Conservation (phyloP, 2,888 invertebrate species). For the Rhagonycha lutea region DNA sequence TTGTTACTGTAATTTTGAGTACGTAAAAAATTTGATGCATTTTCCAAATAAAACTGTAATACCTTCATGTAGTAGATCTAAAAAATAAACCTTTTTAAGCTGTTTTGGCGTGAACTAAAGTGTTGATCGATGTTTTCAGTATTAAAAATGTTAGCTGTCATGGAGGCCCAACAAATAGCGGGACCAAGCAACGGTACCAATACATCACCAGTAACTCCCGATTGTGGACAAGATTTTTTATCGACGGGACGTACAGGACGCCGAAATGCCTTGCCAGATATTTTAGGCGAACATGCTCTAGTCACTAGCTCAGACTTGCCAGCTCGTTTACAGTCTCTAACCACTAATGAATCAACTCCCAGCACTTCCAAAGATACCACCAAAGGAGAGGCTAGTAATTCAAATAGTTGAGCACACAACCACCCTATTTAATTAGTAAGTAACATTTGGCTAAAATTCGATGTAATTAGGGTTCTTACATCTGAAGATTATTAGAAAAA, state of each 20-base stretch:
- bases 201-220: conserved; percentile 29
- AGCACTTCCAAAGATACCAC: conserved; percentile 34
- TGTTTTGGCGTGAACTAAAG: neutral
- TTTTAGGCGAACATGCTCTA: conserved; percentile 73
- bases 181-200: conserved; percentile 38
- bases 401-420: conserved; percentile 38
- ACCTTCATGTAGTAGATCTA: neutral
- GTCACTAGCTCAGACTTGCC: conserved; percentile 79
- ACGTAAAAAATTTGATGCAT: neutral
- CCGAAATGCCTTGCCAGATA: conserved; percentile 86
- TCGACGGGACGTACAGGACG: conserved; percentile 85
- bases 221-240: conserved; percentile 67
- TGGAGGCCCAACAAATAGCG: conserved; percentile 50
- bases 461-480: neutral
- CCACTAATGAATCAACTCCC: conserved; percentile 60
- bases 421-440: neutral
- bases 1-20: neutral
- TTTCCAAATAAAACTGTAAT: neutral
- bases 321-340: conserved; percentile 71
- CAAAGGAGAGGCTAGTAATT: conserved; percentile 32
- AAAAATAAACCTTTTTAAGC: neutral
- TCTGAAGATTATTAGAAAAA: neutral
- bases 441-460: neutral
- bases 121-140: conserved; percentile 37
- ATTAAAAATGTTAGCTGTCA: conserved; percentile 55